These are phyloP conservation scores for Macrobrachium rosenbergii DNA, from an alignment of 1,140 invertebrate species.

Conservation along the genomic window DNA sequence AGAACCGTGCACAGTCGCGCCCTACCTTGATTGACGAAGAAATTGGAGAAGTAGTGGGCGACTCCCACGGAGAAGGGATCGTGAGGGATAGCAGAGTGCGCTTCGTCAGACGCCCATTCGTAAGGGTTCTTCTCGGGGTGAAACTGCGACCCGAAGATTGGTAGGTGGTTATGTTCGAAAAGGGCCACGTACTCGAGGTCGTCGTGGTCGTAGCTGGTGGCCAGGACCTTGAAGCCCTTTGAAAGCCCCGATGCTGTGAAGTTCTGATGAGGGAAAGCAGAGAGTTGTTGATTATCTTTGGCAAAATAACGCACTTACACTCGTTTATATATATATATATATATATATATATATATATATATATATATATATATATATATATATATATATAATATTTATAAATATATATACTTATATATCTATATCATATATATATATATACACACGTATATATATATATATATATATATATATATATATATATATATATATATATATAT, in stretches of 20 bases:
- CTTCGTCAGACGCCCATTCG: slow-evolving; percentile 78
- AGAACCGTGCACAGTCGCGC: no score
- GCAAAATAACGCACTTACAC: not conserved
- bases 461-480: no score
- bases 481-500: no score
- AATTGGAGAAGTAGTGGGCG: slow-evolving; percentile 86
- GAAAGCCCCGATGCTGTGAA: slow-evolving; percentile 25
- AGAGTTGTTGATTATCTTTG: no score
- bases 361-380: no score
- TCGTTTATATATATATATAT: no score
- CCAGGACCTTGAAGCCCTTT: slow-evolving; percentile 74
- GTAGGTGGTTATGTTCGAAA: slow-evolving; percentile 73
- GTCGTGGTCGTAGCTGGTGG: slow-evolving; percentile 79
- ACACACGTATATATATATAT: no score
- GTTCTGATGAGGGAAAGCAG: slow-evolving; percentile 12
- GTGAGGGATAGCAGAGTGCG: slow-evolving; percentile 77
- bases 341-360: no score
- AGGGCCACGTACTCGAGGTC: slow-evolving; percentile 78
- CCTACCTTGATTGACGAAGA: slow-evolving; percentile 82
- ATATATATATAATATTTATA: no score
- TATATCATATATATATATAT: no score
- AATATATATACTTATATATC: no score
- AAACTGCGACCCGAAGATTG: slow-evolving; percentile 91
- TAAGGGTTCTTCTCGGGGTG: slow-evolving; percentile 92
- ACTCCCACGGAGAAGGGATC: slow-evolving; percentile 75